Conservation (phyloP, 2,113 vertebrate genomes). For the Dasyornis broadbenti region DNA sequence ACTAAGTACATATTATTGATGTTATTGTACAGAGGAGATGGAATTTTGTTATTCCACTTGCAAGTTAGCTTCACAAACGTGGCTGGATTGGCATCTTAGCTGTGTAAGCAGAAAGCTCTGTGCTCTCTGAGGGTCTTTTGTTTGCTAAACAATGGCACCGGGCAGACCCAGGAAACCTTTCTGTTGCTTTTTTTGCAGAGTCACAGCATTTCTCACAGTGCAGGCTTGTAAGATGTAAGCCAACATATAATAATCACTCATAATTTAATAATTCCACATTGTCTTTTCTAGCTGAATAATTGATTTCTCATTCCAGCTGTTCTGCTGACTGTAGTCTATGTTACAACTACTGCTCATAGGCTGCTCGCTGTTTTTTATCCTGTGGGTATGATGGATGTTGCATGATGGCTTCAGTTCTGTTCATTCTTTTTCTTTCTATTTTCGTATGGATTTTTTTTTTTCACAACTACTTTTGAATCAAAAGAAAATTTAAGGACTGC, state of each 20-base stretch:
- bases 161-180: neutral
- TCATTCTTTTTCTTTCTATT: neutral
- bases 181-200: neutral
- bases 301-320: conserved; percentile 27
- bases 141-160: neutral
- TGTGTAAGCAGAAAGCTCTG: neutral
- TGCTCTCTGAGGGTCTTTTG: neutral
- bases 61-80: neutral
- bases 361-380: neutral
- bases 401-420: neutral
- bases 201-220: neutral
- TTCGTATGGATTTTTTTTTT: neutral
- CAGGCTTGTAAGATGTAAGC: neutral
- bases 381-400: neutral
- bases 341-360: neutral
- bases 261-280: conserved; percentile 40
- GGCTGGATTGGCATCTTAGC: neutral
- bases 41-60: neutral
- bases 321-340: neutral
- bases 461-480: neutral
- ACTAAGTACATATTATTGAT: neutral
- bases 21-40: neutral
- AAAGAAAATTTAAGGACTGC: neutral
- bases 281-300: conserved; percentile 18
- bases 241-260: neutral